phyloP scores from a whole-genome alignment of 2,113 vertebrate species.

The Seriola dumerili region DNA sequence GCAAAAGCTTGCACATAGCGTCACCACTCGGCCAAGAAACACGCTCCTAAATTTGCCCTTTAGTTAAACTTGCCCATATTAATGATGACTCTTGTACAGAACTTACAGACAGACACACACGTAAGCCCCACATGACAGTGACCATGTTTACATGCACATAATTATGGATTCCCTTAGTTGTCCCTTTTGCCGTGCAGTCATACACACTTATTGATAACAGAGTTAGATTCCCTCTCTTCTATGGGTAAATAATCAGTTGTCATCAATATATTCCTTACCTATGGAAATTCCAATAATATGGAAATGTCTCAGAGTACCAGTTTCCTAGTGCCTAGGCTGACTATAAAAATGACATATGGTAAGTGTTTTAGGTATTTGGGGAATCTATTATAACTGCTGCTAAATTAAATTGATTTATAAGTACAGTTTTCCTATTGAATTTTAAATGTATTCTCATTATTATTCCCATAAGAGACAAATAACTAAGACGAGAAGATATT shows the following conservation, averaged over 20 bases:
- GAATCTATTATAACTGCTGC: not conserved
- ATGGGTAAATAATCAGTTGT: conserved; percentile 16
- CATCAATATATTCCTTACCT: conserved; percentile 4
- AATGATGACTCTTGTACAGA: conserved; percentile 64
- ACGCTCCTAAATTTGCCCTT: conserved; percentile 53
- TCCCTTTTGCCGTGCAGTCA: conserved; percentile 16
- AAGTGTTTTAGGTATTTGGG: not conserved
- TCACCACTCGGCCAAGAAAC: conserved; percentile 63
- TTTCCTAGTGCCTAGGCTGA: not conserved
- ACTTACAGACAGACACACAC: conserved; percentile 32
- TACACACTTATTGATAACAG: conserved; percentile 12
- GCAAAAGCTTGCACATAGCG: conserved; percentile 70
- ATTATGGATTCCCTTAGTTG: conserved; percentile 1
- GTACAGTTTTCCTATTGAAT: conserved; percentile 6
- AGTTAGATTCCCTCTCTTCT: not conserved
- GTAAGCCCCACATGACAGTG: conserved; percentile 27
- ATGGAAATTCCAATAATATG: conserved; percentile 1
- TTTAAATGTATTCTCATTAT: not conserved
- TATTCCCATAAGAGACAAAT: not conserved
- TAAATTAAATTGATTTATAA: not conserved
- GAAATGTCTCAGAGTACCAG: not conserved
- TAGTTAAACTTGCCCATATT: conserved; percentile 61
- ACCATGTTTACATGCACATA: conserved; percentile 67
- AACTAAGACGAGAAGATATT: conserved; percentile 10
- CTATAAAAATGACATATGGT: not conserved